phyloP scores from a whole-genome alignment of 2,113 vertebrate species.

The Myotis brandtii region DNA sequence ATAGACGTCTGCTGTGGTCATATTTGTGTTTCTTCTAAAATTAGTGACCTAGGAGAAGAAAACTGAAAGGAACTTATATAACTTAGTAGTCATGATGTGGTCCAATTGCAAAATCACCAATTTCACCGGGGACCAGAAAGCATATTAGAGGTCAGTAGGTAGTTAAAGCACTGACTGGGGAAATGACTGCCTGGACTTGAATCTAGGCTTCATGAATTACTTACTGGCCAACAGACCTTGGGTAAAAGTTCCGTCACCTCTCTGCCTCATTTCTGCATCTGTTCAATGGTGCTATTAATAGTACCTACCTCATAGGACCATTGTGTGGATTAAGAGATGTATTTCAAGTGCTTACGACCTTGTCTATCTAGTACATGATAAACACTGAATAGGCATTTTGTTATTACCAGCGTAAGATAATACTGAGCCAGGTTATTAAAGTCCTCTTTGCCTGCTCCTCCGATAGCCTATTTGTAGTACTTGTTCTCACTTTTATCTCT shows the following conservation, averaged over 20 bases:
- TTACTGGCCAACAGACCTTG: not conserved
- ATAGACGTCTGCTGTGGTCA: not conserved
- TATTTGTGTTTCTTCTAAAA: conserved; percentile 40
- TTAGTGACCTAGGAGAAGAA: not conserved
- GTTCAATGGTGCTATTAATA: conserved; percentile 13
- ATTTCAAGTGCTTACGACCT: not conserved
- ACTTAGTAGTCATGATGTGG: not conserved
- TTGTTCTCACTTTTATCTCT: not conserved
- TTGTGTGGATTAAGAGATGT: not conserved
- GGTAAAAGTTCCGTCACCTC: not conserved
- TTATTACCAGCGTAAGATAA: not conserved
- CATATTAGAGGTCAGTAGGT: not conserved
- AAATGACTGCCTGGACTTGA: not conserved
- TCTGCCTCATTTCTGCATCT: not conserved
- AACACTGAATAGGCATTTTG: not conserved
- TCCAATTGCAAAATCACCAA: not conserved
- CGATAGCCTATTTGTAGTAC: not conserved
- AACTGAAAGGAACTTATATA: not conserved
- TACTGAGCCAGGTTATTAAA: not conserved
- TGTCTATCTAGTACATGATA: not conserved
- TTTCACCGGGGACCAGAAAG: not conserved
- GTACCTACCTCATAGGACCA: not conserved
- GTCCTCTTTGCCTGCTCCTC: not conserved
- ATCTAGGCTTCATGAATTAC: not conserved
- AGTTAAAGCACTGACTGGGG: not conserved